Evolutionary conservation across 2,113 vertebrate genomes (phyloP).

Genomic region (Cyrtonyx montezumae): DNA sequence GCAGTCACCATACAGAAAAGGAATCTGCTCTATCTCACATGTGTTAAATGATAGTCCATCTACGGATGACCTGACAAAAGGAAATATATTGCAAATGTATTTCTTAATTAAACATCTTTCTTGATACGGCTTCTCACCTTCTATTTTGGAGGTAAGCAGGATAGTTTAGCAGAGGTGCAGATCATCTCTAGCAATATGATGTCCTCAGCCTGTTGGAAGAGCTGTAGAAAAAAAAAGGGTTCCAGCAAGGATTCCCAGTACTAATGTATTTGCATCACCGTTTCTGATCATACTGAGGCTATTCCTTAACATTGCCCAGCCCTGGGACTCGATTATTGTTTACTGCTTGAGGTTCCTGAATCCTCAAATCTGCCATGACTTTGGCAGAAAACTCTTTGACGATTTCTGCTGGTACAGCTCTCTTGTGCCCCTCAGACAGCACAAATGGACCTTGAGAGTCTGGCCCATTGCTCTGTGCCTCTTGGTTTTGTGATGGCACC

Average conservation of each 20-base stretch:
- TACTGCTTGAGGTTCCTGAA: not conserved
- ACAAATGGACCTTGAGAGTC: not conserved
- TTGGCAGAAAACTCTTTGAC: not conserved
- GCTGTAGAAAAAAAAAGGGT: not conserved
- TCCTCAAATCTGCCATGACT: not conserved
- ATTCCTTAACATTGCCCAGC: too few species aligned
- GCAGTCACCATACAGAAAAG: not conserved
- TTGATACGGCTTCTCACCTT: constrained; percentile 4
- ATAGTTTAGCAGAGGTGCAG: not conserved
- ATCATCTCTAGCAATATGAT: not conserved
- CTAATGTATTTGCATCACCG: too few species aligned
- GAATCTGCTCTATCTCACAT: not conserved
- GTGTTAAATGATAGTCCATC: constrained; percentile 20
- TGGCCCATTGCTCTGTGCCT: not conserved
- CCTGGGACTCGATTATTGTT: not conserved
- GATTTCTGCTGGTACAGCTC: not conserved
- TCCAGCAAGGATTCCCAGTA: not conserved
- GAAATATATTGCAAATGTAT: constrained; percentile 55
- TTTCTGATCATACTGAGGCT: not conserved
- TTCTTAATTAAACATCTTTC: not conserved
- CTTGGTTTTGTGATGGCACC: not conserved
- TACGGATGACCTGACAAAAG: constrained; percentile 45
- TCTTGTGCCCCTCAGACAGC: not conserved
- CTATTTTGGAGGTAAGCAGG: not conserved
- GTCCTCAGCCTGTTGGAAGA: not conserved